Evolutionary conservation across 2,113 vertebrate genomes (phyloP), one percentile per base, ranked within the genome.

Genomic region (Neodon shergylaensis): DNA sequence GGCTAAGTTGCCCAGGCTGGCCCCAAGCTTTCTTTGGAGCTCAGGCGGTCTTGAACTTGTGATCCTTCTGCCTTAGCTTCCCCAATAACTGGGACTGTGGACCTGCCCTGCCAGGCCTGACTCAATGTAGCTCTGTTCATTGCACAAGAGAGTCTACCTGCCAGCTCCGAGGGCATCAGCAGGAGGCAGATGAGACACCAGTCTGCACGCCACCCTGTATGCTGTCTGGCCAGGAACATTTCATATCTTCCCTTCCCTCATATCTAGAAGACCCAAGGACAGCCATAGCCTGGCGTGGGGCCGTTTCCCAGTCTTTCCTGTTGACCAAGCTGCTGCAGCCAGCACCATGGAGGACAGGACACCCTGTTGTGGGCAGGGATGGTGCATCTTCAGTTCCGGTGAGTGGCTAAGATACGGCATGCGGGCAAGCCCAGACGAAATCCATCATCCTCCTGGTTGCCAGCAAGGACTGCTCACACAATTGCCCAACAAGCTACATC

Each of bases 201-300:
- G 52, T 72, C n/a, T 58, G 70, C 33, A 58, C 54, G 19, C 17
- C 42, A 42, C n/a, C 54, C 54, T 36, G n/a, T 42, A 44, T 14
- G 17, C 72, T 54, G 22, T 39, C 68, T 73, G 24, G 1, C 19
- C 10, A 42, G 86, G 49, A 13, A 42, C 7, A 28, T 39, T 54
- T n/a, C 14, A 6, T 24, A 3, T 28, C 36, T 16, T 39, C 47
- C 47, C 47, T 42, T 28, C 19, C 52, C 66, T 58, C 39, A 36
- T 42, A 47, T 39, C 52, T 70, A 33, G 31, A 83, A 52, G 61
- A 42, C 31, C 61, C 52, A 7, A 33, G 26, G 49, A 17, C 10
- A 8, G 52, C 65, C 21, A 5, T 13, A 28, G 63, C 78, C 91
- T 0, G 1, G 52, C 2, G 0, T 1, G 26, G n/a, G 31, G 42